Percentiles rank a stretch among this genome's conserved stretches.
phyloP scores from a whole-genome alignment of 2,888 invertebrate genomes.

The Cepaea hortensis region DNA sequence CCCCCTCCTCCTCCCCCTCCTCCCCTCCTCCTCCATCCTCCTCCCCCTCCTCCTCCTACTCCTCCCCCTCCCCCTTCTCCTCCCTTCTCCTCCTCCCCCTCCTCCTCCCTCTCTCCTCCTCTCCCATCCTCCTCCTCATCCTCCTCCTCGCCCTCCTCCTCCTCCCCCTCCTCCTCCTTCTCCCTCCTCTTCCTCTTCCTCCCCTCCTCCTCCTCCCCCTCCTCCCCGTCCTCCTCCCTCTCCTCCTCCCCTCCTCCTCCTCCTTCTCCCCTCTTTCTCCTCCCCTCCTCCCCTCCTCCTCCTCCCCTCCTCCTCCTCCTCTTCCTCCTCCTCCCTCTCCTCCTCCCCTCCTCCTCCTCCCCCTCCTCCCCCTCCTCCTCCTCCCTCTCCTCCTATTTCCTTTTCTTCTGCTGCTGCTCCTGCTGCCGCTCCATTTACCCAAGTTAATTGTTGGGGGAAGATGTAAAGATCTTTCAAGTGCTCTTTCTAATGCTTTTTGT shows the following conservation, averaged over 20 bases:
- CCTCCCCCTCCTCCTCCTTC: background rate
- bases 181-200: background rate
- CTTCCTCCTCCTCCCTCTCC: background rate
- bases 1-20: too few relatives aligned
- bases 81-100: background rate
- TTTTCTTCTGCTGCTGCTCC: too few relatives aligned
- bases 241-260: background rate
- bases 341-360: too few relatives aligned
- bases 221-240: background rate
- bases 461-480: too few relatives aligned
- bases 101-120: background rate
- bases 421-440: too few relatives aligned
- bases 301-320: too few relatives aligned
- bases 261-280: background rate
- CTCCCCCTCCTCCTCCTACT: background rate
- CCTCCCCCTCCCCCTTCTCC: background rate
- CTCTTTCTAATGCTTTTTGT: too few relatives aligned
- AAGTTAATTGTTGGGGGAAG: too few relatives aligned
- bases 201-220: background rate
- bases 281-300: too few relatives aligned
- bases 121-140: background rate
- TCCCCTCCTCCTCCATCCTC: too few relatives aligned
- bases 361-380: background rate
- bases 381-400: too few relatives aligned
- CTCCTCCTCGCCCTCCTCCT: background rate